These are phyloP conservation scores for Steinernema carpocapsae DNA, from an alignment of 2,888 invertebrate species.

Conservation along the genomic window DNA sequence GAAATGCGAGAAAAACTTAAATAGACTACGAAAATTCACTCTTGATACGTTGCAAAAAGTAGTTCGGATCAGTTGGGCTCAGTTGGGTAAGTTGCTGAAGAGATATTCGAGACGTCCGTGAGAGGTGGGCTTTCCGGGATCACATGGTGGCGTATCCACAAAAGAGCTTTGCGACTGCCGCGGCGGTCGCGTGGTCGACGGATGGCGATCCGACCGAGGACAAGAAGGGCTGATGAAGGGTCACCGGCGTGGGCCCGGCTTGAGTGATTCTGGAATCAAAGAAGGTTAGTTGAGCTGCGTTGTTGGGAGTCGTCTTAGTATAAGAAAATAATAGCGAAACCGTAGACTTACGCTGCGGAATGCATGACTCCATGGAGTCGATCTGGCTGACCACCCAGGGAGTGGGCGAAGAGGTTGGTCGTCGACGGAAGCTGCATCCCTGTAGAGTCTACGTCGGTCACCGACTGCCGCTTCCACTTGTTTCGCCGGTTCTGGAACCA, in stretches of 20 bases:
- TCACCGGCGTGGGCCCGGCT: slow-evolving; percentile 6
- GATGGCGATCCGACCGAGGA: slow-evolving; percentile 18
- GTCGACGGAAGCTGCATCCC: slow-evolving; percentile 8
- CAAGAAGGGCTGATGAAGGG: slow-evolving; percentile 21
- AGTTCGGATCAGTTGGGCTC: not conserved
- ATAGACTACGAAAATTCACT: not conserved
- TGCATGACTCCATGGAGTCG: slow-evolving; percentile 11
- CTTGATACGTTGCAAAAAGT: not conserved
- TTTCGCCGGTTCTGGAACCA: slow-evolving; percentile 52
- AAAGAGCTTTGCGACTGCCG: slow-evolving; percentile 23
- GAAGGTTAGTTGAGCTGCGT: too few relatives aligned
- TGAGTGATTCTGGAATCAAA: not conserved
- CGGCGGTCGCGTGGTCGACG: slow-evolving; percentile 23
- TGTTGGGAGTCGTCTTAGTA: too few relatives aligned
- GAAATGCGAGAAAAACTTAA: not conserved
- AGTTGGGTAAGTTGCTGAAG: not conserved
- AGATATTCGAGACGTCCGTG: slow-evolving; percentile 7
- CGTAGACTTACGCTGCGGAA: slow-evolving; percentile 15
- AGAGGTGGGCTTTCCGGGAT: too few relatives aligned
- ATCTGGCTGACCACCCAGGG: not conserved
- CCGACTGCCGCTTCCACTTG: slow-evolving; percentile 47
- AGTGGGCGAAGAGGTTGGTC: slow-evolving; percentile 11
- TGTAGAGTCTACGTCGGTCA: not conserved
- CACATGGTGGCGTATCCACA: slow-evolving; percentile 23
- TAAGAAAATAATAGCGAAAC: not conserved